A percentile compares a stretch with the other conserved stretches of the same genome.
Conservation (phyloP, 2,113 vertebrate genomes). For the Pheucticus melanocephalus region DNA sequence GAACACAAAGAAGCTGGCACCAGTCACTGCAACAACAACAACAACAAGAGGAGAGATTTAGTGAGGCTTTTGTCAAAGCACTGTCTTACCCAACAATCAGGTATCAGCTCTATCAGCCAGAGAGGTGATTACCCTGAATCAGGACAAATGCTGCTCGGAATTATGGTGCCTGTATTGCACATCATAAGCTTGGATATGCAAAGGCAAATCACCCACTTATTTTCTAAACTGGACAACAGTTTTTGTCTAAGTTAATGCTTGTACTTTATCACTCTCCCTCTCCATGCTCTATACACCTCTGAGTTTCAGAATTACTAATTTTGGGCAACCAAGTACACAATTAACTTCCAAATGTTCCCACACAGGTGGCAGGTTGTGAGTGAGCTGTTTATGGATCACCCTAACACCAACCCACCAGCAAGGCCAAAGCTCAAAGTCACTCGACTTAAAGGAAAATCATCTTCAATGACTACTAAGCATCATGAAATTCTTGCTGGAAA, state of each 20-base stretch:
- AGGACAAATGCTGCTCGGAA: neutral
- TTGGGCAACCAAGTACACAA: neutral
- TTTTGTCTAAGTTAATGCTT: neutral
- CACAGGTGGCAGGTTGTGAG: neutral
- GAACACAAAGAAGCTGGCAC: constrained; percentile 98
- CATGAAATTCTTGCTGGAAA: neutral
- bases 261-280: neutral
- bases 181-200: neutral
- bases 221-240: neutral
- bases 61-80: neutral
- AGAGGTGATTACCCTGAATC: neutral
- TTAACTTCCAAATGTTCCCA: neutral
- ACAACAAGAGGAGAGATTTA: constrained; percentile 11
- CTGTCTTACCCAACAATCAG: neutral
- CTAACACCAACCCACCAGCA: neutral
- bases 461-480: neutral
- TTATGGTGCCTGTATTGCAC: neutral
- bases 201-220: neutral
- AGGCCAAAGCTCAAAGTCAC: neutral
- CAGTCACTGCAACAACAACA: constrained; percentile 84
- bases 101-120: neutral
- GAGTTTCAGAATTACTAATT: neutral
- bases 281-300: neutral
- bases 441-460: neutral
- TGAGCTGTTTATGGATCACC: neutral